Conservation (phyloP, 2,797 vertebrate species). For the Nannoperca australis region DNA sequence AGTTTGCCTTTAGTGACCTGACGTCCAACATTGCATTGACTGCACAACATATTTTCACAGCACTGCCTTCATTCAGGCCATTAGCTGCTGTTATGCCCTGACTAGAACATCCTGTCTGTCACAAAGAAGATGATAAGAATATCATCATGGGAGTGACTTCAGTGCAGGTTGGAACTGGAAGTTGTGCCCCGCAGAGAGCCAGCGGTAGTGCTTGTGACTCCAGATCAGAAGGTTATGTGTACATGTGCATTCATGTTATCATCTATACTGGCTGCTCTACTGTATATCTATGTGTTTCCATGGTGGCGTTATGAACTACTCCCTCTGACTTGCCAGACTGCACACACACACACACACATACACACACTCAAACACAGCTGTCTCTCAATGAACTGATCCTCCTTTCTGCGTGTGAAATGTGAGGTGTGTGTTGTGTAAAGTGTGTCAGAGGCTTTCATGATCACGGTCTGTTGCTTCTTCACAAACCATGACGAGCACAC, state of each 20-base stretch:
- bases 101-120: neutral
- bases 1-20: neutral
- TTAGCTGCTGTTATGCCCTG: neutral
- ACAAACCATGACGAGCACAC: constrained; percentile 35
- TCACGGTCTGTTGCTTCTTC: constrained; percentile 31
- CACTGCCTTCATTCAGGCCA: neutral
- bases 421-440: constrained; percentile 26
- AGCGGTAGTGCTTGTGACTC: constrained; percentile 44
- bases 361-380: neutral
- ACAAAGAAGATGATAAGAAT: neutral
- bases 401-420: neutral
- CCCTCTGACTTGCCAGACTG: constrained; percentile 37
- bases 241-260: neutral
- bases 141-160: neutral
- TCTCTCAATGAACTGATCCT: neutral
- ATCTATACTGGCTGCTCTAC: neutral
- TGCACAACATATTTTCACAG: neutral
- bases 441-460: constrained; percentile 9
- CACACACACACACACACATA: constrained; percentile 22
- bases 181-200: accelerated
- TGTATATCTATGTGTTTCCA: neutral
- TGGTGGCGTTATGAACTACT: constrained; percentile 9
- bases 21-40: neutral
- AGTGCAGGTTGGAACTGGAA: too few relatives aligned
- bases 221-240: constrained; percentile 57